Percentiles rank a stretch among this genome's conserved stretches.
These are phyloP conservation scores for Alces alces DNA, from an alignment of 2,113 vertebrate species.

Conservation along the genomic window DNA sequence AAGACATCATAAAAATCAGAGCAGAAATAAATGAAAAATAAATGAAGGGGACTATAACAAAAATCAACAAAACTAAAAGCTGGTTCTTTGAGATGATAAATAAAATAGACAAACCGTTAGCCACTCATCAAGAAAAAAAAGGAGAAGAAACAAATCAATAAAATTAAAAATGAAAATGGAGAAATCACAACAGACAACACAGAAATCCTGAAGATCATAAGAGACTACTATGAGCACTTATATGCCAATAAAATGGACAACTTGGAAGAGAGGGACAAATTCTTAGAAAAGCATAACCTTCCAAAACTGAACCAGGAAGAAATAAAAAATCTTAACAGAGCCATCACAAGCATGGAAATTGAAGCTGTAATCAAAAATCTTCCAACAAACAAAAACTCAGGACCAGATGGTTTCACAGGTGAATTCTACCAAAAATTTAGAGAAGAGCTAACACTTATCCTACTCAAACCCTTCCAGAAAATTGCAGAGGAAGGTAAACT, in stretches of 20 bases:
- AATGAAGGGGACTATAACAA: neutral
- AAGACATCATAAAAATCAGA: neutral
- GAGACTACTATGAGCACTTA: neutral
- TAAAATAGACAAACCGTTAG: neutral
- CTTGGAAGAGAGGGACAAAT: neutral
- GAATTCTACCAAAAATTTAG: neutral
- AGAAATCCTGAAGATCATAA: neutral
- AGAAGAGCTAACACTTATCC: neutral
- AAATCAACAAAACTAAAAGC: neutral
- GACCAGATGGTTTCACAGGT: neutral
- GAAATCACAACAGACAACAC: neutral
- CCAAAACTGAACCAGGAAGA: neutral
- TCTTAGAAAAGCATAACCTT: neutral
- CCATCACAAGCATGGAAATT: neutral
- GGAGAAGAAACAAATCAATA: neutral
- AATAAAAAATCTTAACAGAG: neutral
- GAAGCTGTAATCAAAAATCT: neutral
- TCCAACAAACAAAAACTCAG: neutral
- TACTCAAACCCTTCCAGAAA: neutral
- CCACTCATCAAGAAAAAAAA: neutral
- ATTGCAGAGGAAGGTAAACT: neutral
- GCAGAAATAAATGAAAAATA: neutral
- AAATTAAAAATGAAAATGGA: neutral
- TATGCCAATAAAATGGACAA: neutral
- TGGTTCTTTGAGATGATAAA: neutral